These are phyloP conservation scores for Crotophaga sulcirostris DNA, from an alignment of 2,113 vertebrate species.

Conservation along the genomic window DNA sequence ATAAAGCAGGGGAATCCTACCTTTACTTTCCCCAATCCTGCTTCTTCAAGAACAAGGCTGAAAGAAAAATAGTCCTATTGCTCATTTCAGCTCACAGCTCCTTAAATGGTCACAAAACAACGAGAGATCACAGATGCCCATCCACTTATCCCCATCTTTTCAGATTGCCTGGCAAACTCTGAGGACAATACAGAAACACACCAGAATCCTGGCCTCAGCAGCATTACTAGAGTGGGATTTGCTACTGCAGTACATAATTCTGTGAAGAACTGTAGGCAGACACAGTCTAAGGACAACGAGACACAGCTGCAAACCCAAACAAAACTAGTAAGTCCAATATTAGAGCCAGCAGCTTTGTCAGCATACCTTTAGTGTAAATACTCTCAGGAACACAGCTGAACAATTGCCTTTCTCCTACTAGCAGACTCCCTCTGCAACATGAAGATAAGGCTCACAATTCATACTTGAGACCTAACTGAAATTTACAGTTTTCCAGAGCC, in stretches of 20 bases:
- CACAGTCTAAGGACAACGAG: not conserved
- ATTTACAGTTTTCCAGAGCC: slow-evolving; percentile 69
- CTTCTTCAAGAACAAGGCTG: not conserved
- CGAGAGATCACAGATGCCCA: not conserved
- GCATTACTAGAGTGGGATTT: not conserved
- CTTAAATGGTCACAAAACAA: slow-evolving; percentile 5
- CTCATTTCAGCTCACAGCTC: not conserved
- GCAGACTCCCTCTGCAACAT: slow-evolving; percentile 51
- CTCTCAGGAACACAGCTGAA: slow-evolving; percentile 20
- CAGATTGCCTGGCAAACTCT: not conserved
- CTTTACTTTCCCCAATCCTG: not conserved
- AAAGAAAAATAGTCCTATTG: not conserved
- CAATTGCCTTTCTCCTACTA: slow-evolving; percentile 25
- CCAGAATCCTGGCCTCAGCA: not conserved
- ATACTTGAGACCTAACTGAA: slow-evolving; percentile 55
- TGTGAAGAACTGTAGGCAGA: slow-evolving; percentile 9
- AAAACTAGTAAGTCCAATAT: slow-evolving; percentile 28
- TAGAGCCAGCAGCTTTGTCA: slow-evolving; percentile 52
- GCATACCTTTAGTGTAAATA: slow-evolving; percentile 50
- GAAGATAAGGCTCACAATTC: slow-evolving; percentile 65
- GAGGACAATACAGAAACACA: not conserved
- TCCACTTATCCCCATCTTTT: not conserved
- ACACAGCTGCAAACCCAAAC: slow-evolving; percentile 49
- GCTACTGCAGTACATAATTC: not conserved
- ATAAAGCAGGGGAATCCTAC: not conserved